Evolutionary conservation across 2,113 vertebrate species (phyloP).

Genomic region (Cyphotilapia sp.): DNA sequence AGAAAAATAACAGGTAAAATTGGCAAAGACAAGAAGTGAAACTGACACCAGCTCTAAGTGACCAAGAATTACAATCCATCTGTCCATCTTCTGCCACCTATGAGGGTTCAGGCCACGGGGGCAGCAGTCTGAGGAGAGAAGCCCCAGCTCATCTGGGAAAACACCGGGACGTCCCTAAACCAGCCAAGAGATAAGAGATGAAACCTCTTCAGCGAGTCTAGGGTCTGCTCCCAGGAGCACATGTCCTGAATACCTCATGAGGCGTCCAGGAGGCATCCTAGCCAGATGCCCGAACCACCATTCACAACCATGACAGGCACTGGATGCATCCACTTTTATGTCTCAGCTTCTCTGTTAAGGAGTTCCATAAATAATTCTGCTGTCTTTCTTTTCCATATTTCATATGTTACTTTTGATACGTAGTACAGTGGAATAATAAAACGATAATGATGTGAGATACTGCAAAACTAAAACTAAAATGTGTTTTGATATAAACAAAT

Average conservation of each 20-base stretch:
- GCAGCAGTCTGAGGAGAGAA: neutral
- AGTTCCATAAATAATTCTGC: neutral
- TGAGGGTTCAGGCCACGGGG: neutral
- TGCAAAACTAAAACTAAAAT: neutral
- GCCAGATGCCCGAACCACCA: neutral
- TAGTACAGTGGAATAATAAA: neutral
- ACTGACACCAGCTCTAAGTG: neutral
- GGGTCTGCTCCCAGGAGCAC: neutral
- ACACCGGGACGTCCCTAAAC: neutral
- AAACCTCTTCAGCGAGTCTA: neutral
- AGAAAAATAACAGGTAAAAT: neutral
- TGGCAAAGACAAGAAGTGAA: neutral
- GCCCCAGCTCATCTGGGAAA: neutral
- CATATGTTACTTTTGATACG: neutral
- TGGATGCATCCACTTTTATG: neutral
- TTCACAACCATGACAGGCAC: neutral
- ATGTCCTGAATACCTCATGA: neutral
- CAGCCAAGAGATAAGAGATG: neutral
- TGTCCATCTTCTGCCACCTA: neutral
- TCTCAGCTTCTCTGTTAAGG: neutral
- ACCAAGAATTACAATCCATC: neutral
- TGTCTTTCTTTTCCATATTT: neutral
- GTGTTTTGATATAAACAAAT: neutral
- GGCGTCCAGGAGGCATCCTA: neutral
- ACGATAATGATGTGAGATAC: neutral